phyloP scores from a whole-genome alignment of 2,888 invertebrate genomes.

The Cataglyphis albicans region DNA sequence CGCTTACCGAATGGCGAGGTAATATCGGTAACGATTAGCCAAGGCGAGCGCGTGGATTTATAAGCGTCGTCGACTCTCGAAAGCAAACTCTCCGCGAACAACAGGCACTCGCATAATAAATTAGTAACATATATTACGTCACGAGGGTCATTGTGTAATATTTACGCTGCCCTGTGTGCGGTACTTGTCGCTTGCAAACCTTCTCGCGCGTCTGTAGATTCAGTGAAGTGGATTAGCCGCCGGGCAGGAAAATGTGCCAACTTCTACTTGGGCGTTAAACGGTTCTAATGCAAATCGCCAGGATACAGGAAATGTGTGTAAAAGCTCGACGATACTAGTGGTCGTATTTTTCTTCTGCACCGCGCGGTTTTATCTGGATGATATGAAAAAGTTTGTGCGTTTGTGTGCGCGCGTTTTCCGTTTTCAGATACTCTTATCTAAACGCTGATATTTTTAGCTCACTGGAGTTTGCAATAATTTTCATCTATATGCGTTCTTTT shows the following conservation, averaged over 20 bases:
- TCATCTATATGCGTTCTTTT: constrained; percentile 1
- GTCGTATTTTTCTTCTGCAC: constrained; percentile 32
- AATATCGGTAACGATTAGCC: constrained; percentile 69
- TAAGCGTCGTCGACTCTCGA: constrained; percentile 1
- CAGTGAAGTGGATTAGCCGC: constrained; percentile 39
- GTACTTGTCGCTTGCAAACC: constrained; percentile 26
- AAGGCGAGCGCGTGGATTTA: constrained; percentile 45
- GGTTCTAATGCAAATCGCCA: constrained; percentile 49
- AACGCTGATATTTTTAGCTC: constrained; percentile 8
- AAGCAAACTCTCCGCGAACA: constrained; percentile 12
- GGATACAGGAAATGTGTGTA: constrained; percentile 45
- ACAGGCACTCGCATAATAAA: constrained; percentile 29
- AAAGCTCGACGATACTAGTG: constrained; percentile 21
- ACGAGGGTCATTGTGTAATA: not conserved
- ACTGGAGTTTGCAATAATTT: constrained; percentile 19
- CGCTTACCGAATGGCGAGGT: constrained; percentile 59
- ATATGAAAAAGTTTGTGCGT: constrained; percentile 45
- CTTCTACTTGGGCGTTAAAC: constrained; percentile 50
- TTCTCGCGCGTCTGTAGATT: constrained; percentile 25
- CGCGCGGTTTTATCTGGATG: constrained; percentile 42
- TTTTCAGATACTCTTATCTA: constrained; percentile 25
- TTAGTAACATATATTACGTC: constrained; percentile 8
- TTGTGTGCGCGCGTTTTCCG: constrained; percentile 7
- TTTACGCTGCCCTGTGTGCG: not conserved
- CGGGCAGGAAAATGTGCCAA: constrained; percentile 31